These are phyloP conservation scores for Rachycentron canadum DNA, from an alignment of 2,797 vertebrate species.

Conservation along the genomic window DNA sequence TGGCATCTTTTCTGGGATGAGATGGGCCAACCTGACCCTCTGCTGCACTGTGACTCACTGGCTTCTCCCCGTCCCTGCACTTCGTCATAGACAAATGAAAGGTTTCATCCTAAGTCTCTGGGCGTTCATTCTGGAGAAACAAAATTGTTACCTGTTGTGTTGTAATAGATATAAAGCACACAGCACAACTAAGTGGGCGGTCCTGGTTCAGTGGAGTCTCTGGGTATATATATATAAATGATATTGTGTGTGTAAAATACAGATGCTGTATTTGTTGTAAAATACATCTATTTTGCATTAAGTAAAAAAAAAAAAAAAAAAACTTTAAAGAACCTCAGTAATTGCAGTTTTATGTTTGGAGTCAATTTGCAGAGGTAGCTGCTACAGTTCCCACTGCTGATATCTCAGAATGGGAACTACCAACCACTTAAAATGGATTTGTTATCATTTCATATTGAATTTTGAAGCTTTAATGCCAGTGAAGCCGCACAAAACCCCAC, in stretches of 20 bases:
- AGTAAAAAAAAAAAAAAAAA: neutral
- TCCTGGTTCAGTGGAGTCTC: too few species aligned
- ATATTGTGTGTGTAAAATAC: slow-evolving; percentile 1
- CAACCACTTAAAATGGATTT: slow-evolving; percentile 39
- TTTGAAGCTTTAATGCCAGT: slow-evolving; percentile 31
- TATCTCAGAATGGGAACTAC: neutral
- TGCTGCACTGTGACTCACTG: slow-evolving; percentile 35
- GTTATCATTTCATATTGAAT: slow-evolving; percentile 38
- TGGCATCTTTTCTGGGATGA: slow-evolving; percentile 40
- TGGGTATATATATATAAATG: too few species aligned
- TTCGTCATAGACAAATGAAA: slow-evolving; percentile 4
- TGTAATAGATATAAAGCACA: slow-evolving; percentile 13
- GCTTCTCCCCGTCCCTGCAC: neutral
- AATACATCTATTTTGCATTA: neutral
- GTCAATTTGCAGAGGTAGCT: slow-evolving; percentile 18
- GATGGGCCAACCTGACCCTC: slow-evolving; percentile 44
- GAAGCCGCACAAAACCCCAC: slow-evolving; percentile 15
- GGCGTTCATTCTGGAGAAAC: neutral
- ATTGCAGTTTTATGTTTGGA: neutral
- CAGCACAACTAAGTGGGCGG: neutral
- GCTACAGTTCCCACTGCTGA: neutral
- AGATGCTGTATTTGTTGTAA: neutral
- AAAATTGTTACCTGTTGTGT: slow-evolving; percentile 16
- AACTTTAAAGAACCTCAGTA: neutral
- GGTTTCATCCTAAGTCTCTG: neutral